Evolutionary conservation across 2,797 vertebrate genomes (phyloP).

Genomic region (Malurus splendens): DNA sequence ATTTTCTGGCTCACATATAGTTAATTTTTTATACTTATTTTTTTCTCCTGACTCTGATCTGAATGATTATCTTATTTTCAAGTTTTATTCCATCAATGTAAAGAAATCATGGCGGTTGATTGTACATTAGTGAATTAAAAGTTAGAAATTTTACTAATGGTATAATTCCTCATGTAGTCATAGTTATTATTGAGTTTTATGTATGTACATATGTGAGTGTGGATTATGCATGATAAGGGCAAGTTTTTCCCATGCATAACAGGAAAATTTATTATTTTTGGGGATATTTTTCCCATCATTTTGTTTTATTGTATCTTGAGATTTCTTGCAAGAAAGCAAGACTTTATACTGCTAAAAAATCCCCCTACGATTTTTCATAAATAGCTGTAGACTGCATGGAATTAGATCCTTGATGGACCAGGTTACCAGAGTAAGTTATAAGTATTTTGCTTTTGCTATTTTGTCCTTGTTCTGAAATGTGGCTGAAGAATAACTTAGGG

Average conservation of each 20-base stretch:
- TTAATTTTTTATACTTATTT: not conserved
- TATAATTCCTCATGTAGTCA: not conserved
- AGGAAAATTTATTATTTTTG: not conserved
- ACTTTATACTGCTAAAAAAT: not conserved
- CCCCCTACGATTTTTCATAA: not conserved
- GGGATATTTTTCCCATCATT: not conserved
- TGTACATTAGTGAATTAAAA: not conserved
- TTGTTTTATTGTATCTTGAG: not conserved
- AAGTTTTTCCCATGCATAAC: not conserved
- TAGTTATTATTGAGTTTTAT: not conserved
- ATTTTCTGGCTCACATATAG: not conserved
- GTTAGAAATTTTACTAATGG: not conserved
- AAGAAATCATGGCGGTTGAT: not conserved
- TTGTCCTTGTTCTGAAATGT: not conserved
- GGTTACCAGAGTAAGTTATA: not conserved
- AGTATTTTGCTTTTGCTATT: not conserved
- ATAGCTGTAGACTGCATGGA: not conserved
- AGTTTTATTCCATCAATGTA: not conserved
- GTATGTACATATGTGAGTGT: not conserved
- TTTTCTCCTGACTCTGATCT: not conserved
- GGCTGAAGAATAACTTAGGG: not conserved
- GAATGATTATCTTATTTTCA: not conserved
- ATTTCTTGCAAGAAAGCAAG: not conserved
- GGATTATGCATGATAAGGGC: not conserved
- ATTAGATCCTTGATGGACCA: not conserved